Base-by-base conservation (phyloP, 2,113 vertebrate genomes). In the Oreamnos americanus region DNA sequence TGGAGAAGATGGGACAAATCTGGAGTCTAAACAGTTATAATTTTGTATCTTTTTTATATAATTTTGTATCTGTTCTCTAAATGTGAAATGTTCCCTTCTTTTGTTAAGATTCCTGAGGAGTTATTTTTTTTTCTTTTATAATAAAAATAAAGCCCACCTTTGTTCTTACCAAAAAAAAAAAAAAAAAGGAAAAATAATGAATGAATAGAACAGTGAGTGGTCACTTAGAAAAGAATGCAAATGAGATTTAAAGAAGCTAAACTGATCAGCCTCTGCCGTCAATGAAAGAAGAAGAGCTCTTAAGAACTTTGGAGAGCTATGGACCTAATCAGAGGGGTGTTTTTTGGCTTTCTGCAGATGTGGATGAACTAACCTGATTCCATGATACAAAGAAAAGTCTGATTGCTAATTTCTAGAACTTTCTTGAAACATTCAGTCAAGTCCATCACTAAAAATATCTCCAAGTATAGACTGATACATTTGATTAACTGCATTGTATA, bases 91-190 rank as follows among this genome's bases (percentile, higher is more conserved):
- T 94, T 98, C 93, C 4, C 26, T 97, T 98, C 97, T 92, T 98
- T 98, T 98, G 97, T 90, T 90, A 87, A 76, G 94, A 98, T 95
- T 98, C 98, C 87, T 0, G 0, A 98, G 97, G 98, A 98, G 94
- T 64, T 64, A 11, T 39, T 71, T 2, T 28, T 58, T 78, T 91
- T 93, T 93, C 94, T 98, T 98, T 97, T 97, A 88, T 98, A 98
- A 98, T 98, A 96, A 97, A 92, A 98, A 97, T 71, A 64, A 96
- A 95, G 91, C 97, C 96, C 95, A 83, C 96, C 51, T 94, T 93
- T 91, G 93, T 92, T 43, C 86, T 71, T 36, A 12, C 2, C 2
- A 71, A 67, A n/a, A 36, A n/a, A 67, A n/a, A 19, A 45, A 45
- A 45, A 45, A 19, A 7, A n/a, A n/a, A 9, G 8, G n/a, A 39